Evolutionary conservation across 2,797 vertebrate genomes (phyloP).

Genomic region (Peromyscus attwateri): DNA sequence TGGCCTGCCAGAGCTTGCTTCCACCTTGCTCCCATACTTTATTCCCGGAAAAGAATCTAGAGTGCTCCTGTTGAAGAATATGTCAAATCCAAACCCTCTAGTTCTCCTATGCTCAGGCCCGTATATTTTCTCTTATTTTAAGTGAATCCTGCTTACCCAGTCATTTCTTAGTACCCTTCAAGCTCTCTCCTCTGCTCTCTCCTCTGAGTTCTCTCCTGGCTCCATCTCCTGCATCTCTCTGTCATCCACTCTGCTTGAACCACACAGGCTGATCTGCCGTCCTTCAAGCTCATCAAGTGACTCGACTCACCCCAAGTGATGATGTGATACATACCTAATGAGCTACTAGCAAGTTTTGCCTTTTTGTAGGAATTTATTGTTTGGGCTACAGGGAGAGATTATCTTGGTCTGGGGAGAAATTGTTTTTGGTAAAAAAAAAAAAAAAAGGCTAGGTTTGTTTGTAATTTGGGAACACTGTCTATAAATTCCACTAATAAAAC

Average conservation of each 20-base stretch:
- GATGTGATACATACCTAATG: not conserved
- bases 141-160: not conserved
- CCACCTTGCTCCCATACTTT: not conserved
- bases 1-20: not conserved
- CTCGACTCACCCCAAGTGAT: not conserved
- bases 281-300: not conserved
- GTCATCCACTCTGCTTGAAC: not conserved
- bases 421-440: not conserved
- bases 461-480: conserved; percentile 21
- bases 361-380: not conserved
- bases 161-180: not conserved
- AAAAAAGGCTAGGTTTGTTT: not conserved
- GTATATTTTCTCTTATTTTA: not conserved
- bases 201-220: not conserved
- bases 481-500: conserved; percentile 23
- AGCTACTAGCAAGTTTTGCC: not conserved
- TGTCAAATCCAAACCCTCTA: not conserved
- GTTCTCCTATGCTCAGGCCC: not conserved
- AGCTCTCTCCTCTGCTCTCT: not conserved
- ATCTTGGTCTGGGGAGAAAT: not conserved
- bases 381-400: not conserved
- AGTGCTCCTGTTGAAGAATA: not conserved
- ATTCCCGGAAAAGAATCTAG: not conserved
- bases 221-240: not conserved
- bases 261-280: not conserved